These are phyloP conservation scores for Cliona cf. orientalis DNA, from an alignment of 37 sponge, comb jelly and placozoan genomes.

Conservation along the genomic window DNA sequence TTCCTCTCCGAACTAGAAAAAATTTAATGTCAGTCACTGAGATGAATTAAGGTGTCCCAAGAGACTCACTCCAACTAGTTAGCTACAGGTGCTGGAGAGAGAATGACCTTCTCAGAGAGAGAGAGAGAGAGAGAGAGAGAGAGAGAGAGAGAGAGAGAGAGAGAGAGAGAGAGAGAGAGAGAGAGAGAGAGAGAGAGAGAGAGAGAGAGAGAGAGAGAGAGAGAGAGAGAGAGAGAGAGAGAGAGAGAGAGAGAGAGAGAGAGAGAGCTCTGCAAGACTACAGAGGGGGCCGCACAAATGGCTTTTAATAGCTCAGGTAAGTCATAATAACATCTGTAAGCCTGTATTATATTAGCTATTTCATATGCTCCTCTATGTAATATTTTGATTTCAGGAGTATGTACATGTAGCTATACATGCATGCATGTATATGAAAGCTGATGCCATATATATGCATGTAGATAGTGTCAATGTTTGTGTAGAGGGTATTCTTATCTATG, in stretches of 20 bases:
- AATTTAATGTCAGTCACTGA: too few relatives aligned
- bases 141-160: conserved; percentile 73
- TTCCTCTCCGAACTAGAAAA: conserved; percentile 19
- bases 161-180: conserved; percentile 7
- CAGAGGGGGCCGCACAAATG: neutral
- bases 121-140: conserved; percentile 88
- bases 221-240: conserved; percentile 7
- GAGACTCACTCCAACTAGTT: conserved; percentile 2
- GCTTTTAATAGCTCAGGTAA: too few relatives aligned
- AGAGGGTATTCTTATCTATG: too few relatives aligned
- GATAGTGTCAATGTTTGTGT: too few relatives aligned
- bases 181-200: conserved; percentile 7
- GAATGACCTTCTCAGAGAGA: conserved; percentile 87
- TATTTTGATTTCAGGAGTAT: too few relatives aligned
- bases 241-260: conserved; percentile 4
- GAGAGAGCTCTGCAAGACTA: neutral
- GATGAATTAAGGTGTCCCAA: neutral
- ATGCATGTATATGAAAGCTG: too few relatives aligned
- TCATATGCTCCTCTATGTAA: too few relatives aligned
- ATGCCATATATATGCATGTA: too few relatives aligned
- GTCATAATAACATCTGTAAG: too few relatives aligned
- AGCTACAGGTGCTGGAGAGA: conserved; percentile 68
- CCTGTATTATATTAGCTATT: too few relatives aligned
- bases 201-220: conserved; percentile 7
- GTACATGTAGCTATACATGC: too few relatives aligned